Evolutionary conservation across 2,113 vertebrate genomes (phyloP), one percentile per base, ranked within the genome.

Genomic region (Platysteira castanea): DNA sequence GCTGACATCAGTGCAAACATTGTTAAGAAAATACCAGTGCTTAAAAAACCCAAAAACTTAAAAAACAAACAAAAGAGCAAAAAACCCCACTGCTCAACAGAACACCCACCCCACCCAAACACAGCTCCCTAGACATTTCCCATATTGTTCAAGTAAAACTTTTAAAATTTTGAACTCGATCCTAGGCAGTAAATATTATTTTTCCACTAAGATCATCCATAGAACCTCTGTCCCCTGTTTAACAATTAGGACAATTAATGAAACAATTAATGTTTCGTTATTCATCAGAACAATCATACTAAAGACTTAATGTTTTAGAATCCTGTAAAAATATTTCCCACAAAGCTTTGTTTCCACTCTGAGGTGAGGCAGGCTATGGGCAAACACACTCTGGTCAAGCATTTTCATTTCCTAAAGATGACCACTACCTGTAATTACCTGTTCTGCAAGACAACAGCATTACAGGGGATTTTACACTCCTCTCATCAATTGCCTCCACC

Each of bases 1-100:
- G 92, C 96, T 98, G 96, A 99, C 98, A 96, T 99, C 99, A 94
- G 99, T 99, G 70, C 76, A 97, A 87, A 86, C 35, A 87, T 83
- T 53, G 97, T 99, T 98, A 99, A 99, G 98, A 98, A 98, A 98
- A 97, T 39, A 59, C 3, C 35, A 63, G 2, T 24, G 30, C 14
- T 70, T 24, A 15, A 75, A 54, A 30, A 41, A 3, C 1, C 1
- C 7, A 17, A 9, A 15, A 37, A 28, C 4, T 49, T 2, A 1
- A 57, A 49, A 27, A 44, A 3, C 3, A 20, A 18, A 1, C 8
- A 37, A 2, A 71, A 28, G 2, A 3, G 5, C 3, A 10, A 26
- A 52, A 65, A 27, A 3, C 1, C 3, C 7, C 23, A 23, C 7
- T 7, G 56, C 49, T 31, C 23, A 7, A 23, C 16, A 47, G 27